These are phyloP conservation scores for Leptocoma aspasia DNA, from an alignment of 2,113 vertebrate genomes.

Conservation along the genomic window DNA sequence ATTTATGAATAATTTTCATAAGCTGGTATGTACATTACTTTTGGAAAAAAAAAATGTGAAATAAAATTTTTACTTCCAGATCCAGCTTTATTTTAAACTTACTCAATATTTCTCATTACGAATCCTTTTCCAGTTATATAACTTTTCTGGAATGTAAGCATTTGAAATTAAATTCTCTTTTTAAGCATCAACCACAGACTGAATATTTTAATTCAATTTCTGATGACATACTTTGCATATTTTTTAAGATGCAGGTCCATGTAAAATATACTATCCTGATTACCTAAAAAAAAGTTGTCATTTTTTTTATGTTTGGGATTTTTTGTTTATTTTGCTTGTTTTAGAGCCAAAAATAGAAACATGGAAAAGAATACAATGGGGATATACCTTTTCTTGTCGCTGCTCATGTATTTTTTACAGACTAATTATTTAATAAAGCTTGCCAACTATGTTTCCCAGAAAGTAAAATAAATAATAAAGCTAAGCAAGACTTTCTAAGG, in stretches of 20 bases:
- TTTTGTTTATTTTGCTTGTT: not conserved
- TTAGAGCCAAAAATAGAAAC: not conserved
- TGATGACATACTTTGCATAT: rapidly evolving
- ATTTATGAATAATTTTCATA: not conserved
- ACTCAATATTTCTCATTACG: not conserved
- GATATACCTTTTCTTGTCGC: not conserved
- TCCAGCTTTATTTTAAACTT: not conserved
- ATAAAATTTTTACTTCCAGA: not conserved
- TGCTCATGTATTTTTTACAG: rapidly evolving
- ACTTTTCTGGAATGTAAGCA: not conserved
- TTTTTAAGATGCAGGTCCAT: not conserved
- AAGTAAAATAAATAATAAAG: not conserved
- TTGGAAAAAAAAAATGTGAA: not conserved
- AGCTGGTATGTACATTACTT: not conserved
- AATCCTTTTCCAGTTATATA: not conserved
- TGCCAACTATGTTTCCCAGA: not conserved
- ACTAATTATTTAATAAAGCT: not conserved
- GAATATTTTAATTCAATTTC: not conserved
- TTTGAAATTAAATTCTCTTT: not conserved
- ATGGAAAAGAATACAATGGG: not conserved
- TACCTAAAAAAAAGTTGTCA: not conserved
- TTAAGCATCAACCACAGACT: not conserved
- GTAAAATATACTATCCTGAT: not conserved
- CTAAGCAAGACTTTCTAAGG: not conserved
- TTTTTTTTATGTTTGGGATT: not conserved